Evolutionary conservation across 2,113 vertebrate species (phyloP).

Genomic region (Cheirogaleus medius): DNA sequence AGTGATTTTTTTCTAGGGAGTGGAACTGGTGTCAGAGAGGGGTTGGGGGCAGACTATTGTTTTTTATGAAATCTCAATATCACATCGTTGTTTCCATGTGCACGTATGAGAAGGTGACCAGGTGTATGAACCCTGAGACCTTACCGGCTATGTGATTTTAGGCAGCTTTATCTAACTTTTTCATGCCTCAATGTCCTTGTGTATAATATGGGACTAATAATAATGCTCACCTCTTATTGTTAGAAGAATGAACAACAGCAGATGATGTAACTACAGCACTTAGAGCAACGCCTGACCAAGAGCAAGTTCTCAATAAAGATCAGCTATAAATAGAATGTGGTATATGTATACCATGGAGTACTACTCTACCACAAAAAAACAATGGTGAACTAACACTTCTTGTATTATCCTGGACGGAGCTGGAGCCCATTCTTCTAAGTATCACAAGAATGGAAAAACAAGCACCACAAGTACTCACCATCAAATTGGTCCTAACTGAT

Average conservation of each 20-base stretch:
- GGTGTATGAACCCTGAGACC: neutral
- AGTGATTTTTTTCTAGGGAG: neutral
- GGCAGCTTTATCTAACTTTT: neutral
- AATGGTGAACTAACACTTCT: too few species aligned
- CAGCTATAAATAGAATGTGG: too few species aligned
- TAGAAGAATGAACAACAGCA: neutral
- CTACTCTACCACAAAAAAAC: too few species aligned
- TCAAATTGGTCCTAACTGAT: too few species aligned
- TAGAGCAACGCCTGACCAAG: neutral
- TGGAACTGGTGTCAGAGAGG: neutral
- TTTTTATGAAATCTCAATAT: neutral
- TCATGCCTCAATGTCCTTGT: neutral
- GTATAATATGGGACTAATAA: neutral
- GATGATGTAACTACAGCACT: neutral
- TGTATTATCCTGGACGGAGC: too few species aligned
- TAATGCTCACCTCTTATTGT: neutral
- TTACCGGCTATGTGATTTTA: neutral
- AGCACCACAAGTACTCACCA: too few species aligned
- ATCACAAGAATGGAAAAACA: too few species aligned
- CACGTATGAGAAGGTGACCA: neutral
- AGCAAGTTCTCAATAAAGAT: neutral
- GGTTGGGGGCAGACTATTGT: rapidly evolving
- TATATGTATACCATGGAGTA: too few species aligned
- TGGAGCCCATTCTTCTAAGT: too few species aligned
- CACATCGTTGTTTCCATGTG: neutral